phyloP scores from a whole-genome alignment of 2,113 vertebrate genomes.

The Rallus limicola region DNA sequence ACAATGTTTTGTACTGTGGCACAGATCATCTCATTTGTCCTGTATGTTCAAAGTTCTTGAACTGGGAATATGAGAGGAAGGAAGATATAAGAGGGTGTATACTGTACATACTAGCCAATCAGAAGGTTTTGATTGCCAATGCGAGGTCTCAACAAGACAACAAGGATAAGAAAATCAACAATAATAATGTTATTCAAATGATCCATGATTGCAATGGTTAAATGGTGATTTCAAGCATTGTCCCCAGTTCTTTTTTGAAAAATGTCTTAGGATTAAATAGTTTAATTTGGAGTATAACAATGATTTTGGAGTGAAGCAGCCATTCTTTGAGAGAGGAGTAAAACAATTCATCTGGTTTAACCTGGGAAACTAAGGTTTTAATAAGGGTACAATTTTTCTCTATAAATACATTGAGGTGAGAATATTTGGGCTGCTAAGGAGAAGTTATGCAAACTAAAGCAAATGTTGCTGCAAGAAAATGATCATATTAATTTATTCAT shows the following conservation, averaged over 20 bases:
- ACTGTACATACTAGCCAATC: accelerated
- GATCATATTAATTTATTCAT: not conserved
- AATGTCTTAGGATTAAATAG: not conserved
- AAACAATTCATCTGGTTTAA: not conserved
- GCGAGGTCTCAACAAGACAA: not conserved
- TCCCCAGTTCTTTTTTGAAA: not conserved
- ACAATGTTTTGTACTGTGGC: not conserved
- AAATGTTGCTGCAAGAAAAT: not conserved
- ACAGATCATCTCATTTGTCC: not conserved
- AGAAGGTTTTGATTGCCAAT: accelerated
- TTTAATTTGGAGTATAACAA: not conserved
- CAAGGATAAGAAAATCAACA: not conserved
- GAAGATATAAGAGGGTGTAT: not conserved
- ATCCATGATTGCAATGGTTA: not conserved
- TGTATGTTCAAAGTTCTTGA: not conserved
- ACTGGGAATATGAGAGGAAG: not conserved
- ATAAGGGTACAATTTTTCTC: not conserved
- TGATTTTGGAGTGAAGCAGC: not conserved
- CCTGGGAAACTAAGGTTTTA: not conserved
- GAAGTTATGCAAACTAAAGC: not conserved
- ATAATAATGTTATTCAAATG: not conserved
- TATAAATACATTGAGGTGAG: not conserved
- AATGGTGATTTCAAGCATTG: not conserved
- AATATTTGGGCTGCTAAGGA: not conserved
- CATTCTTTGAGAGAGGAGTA: not conserved